These are phyloP conservation scores for Melanophora roralis DNA, from an alignment of 2,888 invertebrate genomes.

Conservation along the genomic window DNA sequence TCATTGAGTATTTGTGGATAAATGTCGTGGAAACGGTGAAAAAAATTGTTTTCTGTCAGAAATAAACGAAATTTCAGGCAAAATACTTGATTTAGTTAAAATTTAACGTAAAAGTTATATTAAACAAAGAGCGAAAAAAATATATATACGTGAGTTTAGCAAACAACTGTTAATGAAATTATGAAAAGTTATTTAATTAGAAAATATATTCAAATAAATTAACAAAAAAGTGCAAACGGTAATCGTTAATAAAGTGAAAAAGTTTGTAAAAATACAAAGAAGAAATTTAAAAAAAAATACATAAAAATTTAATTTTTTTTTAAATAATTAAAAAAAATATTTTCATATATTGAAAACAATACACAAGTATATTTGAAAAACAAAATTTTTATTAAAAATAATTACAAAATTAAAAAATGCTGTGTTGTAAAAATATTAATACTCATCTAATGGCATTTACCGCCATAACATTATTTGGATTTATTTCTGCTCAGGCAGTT, in stretches of 20 bases:
- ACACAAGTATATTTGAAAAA: no score
- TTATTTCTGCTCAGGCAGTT: conserved; percentile 65
- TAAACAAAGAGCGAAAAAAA: not conserved
- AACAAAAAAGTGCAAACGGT: not conserved
- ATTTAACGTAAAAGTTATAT: conserved; percentile 12
- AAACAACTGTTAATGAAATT: not conserved
- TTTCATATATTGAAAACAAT: no score
- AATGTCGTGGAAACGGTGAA: conserved; percentile 40
- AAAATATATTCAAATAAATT: not conserved
- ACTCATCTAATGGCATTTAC: conserved; percentile 53
- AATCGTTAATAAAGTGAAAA: not conserved
- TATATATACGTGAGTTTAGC: not conserved
- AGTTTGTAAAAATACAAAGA: not conserved
- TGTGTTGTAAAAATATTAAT: conserved; percentile 46
- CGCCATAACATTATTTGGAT: conserved; percentile 64
- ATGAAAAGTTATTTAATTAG: not conserved
- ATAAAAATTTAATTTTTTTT: not conserved
- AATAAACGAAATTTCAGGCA: conserved; percentile 38
- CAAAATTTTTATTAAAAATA: not conserved
- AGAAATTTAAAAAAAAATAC: not conserved
- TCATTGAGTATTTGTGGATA: conserved; percentile 48
- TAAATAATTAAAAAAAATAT: not conserved
- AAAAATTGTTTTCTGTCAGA: conserved; percentile 1
- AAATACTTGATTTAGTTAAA: not conserved
- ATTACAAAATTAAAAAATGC: conserved; percentile 26